Evolutionary conservation across 1,140 invertebrate species (phyloP).

Genomic region (Philotrypesis tridentata): DNA sequence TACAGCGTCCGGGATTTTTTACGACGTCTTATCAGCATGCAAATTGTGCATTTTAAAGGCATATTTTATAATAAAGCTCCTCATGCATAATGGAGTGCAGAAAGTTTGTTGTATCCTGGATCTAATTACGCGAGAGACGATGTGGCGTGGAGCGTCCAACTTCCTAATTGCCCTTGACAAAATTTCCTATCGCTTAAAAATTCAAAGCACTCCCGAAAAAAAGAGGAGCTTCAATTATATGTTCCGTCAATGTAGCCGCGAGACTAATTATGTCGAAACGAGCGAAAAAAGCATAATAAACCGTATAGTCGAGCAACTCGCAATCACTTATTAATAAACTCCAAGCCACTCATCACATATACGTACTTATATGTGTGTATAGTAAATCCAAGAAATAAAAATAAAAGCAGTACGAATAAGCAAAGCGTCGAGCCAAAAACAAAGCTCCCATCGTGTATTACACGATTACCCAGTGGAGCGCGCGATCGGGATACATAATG

Average conservation of each 20-base stretch:
- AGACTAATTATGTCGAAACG: slow-evolving; percentile 7
- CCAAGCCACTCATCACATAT: not conserved
- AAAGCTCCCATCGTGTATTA: slow-evolving; percentile 42
- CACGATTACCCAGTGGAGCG: slow-evolving; percentile 23
- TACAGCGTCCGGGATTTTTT: no score
- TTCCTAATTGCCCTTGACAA: not conserved
- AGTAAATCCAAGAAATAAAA: slow-evolving; percentile 9
- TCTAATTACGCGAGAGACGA: not conserved
- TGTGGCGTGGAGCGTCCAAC: not conserved
- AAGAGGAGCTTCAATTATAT: not conserved
- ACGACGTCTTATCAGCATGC: no score
- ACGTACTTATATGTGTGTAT: no score
- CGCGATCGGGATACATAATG: not conserved
- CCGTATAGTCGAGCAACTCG: not conserved
- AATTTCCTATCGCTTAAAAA: not conserved
- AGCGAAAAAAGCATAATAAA: not conserved
- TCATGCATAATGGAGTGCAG: no score
- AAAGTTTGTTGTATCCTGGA: no score
- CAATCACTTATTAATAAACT: slow-evolving; percentile 44
- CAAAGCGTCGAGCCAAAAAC: not conserved
- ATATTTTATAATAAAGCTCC: no score
- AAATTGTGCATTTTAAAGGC: no score
- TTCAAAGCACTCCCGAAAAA: not conserved
- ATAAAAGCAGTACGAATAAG: not conserved
- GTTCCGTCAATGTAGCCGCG: no score